Evolutionary conservation across 2,888 invertebrate species (phyloP).

Genomic region (Macaria liturata): DNA sequence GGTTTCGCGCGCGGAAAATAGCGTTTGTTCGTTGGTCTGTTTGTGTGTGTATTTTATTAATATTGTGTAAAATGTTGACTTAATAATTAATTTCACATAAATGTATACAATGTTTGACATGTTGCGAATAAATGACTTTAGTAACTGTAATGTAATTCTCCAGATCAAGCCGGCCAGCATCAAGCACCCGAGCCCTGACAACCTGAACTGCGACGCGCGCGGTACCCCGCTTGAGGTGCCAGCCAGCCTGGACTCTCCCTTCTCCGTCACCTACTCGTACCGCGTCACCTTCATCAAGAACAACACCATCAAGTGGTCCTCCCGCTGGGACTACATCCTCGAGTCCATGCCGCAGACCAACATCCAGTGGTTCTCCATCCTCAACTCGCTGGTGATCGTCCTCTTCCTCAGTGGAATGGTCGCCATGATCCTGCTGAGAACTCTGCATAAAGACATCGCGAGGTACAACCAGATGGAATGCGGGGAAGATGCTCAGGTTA

Average conservation of each 20-base stretch:
- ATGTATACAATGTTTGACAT: too few relatives aligned
- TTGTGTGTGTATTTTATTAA: too few relatives aligned
- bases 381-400: constrained; percentile 98
- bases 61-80: too few relatives aligned
- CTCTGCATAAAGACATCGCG: constrained; percentile 98
- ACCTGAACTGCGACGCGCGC: constrained; percentile 75
- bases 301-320: constrained; percentile 97
- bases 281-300: constrained; percentile 91
- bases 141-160: constrained; percentile 7
- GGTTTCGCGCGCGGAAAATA: too few relatives aligned
- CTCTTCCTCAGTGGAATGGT: constrained; percentile 99
- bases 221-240: constrained; percentile 88
- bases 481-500: constrained; percentile 96
- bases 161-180: constrained; percentile 83
- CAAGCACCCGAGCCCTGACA: constrained; percentile 72
- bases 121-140: too few relatives aligned
- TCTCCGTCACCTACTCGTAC: constrained; percentile 93
- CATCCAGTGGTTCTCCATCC: constrained; percentile 99
- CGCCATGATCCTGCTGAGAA: constrained; percentile 98
- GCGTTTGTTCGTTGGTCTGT: too few relatives aligned
- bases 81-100: too few relatives aligned
- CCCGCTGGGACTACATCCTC: constrained; percentile 99
- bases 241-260: constrained; percentile 75
- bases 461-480: constrained; percentile 98
- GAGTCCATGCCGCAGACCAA: constrained; percentile 99